Conservation (phyloP, 2,888 invertebrate genomes). For the Drosophila kuntzei region DNA sequence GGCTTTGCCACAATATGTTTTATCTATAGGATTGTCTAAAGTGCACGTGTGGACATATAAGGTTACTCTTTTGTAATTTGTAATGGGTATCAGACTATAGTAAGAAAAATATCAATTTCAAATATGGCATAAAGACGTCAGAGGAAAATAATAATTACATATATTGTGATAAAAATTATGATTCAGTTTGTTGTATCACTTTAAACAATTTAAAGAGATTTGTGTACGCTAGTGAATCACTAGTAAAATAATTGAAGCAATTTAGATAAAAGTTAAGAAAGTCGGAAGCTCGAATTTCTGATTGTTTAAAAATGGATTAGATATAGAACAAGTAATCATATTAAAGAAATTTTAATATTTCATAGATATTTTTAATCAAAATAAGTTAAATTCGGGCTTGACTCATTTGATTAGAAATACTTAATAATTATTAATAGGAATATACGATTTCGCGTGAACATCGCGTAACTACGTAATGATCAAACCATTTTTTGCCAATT, state of each 20-base stretch:
- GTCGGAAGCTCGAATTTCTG: not conserved
- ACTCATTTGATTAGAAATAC: constrained; percentile 34
- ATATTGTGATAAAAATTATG: not conserved
- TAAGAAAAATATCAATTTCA: constrained; percentile 2
- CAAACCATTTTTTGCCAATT: not conserved
- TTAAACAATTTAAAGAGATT: not conserved
- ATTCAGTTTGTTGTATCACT: constrained; percentile 5
- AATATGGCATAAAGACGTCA: constrained; percentile 20
- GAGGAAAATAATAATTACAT: constrained; percentile 7
- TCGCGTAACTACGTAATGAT: constrained; percentile 6
- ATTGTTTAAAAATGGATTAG: not conserved
- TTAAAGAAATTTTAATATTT: constrained; percentile 2
- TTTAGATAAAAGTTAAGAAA: not conserved
- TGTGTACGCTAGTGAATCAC: constrained; percentile 5
- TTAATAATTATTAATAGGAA: constrained; percentile 9
- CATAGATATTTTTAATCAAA: constrained; percentile 17
- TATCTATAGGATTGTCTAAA: not conserved
- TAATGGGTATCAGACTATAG: constrained; percentile 13
- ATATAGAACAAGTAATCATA: constrained; percentile 2
- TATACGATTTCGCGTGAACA: constrained; percentile 2
- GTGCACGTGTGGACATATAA: not conserved
- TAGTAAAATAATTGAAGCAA: not conserved
- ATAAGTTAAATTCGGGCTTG: constrained; percentile 8
- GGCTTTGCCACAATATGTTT: constrained; percentile 6
- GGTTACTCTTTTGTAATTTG: constrained; percentile 17